phyloP scores from a whole-genome alignment of 1,140 invertebrate genomes.

The Halictus rubicundus region DNA sequence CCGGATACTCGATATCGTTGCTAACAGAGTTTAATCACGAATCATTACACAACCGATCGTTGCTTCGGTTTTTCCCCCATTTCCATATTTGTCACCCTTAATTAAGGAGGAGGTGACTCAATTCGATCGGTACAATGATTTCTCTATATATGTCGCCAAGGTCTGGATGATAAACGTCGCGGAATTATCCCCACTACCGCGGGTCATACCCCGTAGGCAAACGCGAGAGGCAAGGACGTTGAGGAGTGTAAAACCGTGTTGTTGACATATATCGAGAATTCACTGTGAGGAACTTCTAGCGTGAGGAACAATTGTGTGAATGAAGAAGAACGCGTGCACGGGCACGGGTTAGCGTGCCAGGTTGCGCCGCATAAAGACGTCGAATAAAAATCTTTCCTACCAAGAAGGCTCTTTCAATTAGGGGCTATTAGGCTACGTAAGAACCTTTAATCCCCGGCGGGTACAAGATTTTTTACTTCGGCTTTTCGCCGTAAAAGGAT shows the following conservation, averaged over 20 bases:
- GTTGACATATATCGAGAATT: no score
- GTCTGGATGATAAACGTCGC: no score
- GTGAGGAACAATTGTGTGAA: no score
- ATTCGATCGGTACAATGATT: no score
- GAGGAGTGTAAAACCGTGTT: no score
- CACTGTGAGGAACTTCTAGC: no score
- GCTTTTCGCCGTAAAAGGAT: slow-evolving; percentile 63
- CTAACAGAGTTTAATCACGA: slow-evolving; percentile 45
- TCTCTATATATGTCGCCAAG: no score
- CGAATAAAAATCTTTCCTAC: slow-evolving; percentile 54
- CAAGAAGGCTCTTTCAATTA: slow-evolving; percentile 67
- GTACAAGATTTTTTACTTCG: slow-evolving; percentile 67
- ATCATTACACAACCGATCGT: slow-evolving; percentile 40
- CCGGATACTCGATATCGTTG: not conserved
- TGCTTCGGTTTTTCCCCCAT: slow-evolving; percentile 32
- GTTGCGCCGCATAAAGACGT: slow-evolving; percentile 64
- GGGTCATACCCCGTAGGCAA: no score
- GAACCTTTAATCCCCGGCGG: slow-evolving; percentile 65
- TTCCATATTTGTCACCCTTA: slow-evolving; percentile 19
- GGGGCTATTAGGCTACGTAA: slow-evolving; percentile 67
- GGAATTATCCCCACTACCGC: no score
- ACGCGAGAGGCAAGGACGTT: no score
- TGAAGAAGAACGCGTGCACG: not conserved
- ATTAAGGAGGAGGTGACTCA: no score
- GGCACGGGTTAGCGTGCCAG: slow-evolving; percentile 25